Evolutionary conservation across 2,888 invertebrate species (phyloP).

Genomic region (Tachystola acroxantha): DNA sequence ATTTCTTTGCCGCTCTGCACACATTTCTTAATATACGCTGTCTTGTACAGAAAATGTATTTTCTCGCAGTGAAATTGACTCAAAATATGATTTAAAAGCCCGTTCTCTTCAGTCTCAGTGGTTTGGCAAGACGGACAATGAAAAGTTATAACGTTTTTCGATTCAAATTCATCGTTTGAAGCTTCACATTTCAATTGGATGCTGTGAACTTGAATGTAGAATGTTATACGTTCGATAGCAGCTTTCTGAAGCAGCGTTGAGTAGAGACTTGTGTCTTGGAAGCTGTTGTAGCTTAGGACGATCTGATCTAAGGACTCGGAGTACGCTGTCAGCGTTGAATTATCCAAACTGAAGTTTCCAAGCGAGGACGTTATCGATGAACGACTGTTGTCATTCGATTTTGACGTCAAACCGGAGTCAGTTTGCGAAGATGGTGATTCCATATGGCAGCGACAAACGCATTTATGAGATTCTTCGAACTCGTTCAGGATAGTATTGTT

Average conservation of each 20-base stretch:
- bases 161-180: conserved; percentile 30
- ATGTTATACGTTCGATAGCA: conserved; percentile 61
- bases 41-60: conserved; percentile 66
- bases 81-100: conserved; percentile 51
- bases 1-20: conserved; percentile 55
- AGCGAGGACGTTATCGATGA: conserved; percentile 59
- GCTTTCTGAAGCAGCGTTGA: conserved; percentile 51
- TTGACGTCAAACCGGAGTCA: conserved; percentile 45
- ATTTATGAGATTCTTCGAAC: conserved; percentile 22
- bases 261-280: conserved; percentile 52
- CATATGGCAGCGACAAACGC: conserved; percentile 45
- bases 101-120: conserved; percentile 48
- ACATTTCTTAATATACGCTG: conserved; percentile 67
- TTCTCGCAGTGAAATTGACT: conserved; percentile 59
- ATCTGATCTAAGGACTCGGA: conserved; percentile 59
- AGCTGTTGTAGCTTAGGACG: conserved; percentile 61
- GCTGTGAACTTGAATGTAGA: conserved; percentile 66
- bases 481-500: conserved; percentile 10
- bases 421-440: conserved; percentile 29
- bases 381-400: conserved; percentile 37
- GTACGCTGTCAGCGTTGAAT: conserved; percentile 56
- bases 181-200: conserved; percentile 51
- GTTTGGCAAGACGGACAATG: conserved; percentile 51
- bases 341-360: conserved; percentile 61
- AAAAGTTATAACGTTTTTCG: conserved; percentile 43